phyloP scores from a whole-genome alignment of 2,888 invertebrate species.

The Aporophyla nigra region DNA sequence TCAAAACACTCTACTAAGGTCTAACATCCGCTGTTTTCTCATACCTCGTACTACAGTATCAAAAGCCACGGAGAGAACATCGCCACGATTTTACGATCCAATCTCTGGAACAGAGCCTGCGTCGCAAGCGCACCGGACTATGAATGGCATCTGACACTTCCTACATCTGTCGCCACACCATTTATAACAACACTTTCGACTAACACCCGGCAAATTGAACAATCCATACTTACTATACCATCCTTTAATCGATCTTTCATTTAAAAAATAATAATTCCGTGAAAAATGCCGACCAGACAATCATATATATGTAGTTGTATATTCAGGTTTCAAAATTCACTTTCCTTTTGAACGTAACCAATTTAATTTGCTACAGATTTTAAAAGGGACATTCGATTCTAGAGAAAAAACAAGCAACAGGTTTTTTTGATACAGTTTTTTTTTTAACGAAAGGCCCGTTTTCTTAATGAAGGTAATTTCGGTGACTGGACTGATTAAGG shows the following conservation, averaged over 20 bases:
- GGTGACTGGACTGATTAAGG: slow-evolving; percentile 82
- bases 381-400: slow-evolving; percentile 78
- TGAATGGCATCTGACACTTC: slow-evolving; percentile 71
- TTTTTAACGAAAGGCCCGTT: slow-evolving; percentile 77
- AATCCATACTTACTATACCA: slow-evolving; percentile 21
- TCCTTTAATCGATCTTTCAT: slow-evolving; percentile 17
- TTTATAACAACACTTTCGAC: slow-evolving; percentile 50
- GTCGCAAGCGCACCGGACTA: slow-evolving; percentile 67
- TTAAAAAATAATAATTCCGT: slow-evolving; percentile 3
- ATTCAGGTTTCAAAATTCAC: slow-evolving; percentile 72
- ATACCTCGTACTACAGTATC: slow-evolving; percentile 27
- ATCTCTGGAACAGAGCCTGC: slow-evolving; percentile 67
- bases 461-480: slow-evolving; percentile 85
- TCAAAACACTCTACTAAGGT: neutral
- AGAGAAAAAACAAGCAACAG: slow-evolving; percentile 77
- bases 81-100: slow-evolving; percentile 74
- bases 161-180: slow-evolving; percentile 63
- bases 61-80: slow-evolving; percentile 58
- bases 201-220: slow-evolving; percentile 48
- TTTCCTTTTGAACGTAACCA: slow-evolving; percentile 71
- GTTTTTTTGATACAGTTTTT: slow-evolving; percentile 81
- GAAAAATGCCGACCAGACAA: slow-evolving; percentile 34
- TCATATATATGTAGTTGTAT: slow-evolving; percentile 61
- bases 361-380: slow-evolving; percentile 79
- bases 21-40: slow-evolving; percentile 35